Base-by-base conservation (phyloP, 2,797 vertebrate species). In the Danio aesculapii region DNA sequence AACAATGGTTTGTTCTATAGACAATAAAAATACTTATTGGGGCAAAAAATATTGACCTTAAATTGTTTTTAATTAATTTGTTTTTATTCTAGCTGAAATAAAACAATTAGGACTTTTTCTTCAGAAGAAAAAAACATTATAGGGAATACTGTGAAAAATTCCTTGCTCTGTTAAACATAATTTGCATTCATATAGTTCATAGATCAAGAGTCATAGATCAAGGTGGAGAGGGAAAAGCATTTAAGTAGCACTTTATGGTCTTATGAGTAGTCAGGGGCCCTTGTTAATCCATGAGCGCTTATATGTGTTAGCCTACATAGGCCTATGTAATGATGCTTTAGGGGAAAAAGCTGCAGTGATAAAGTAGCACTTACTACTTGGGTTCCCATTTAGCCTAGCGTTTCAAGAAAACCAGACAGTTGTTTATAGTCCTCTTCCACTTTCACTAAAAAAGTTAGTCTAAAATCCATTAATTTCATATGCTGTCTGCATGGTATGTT, bases 221-320 rank as follows among this genome's bases (percentile, higher is more conserved):
- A 68, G 43, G 41, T 67, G 52, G 14, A 58, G 2, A 30, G 19
- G 13, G 41, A 30, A 46, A 8, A 67, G 16, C 19, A 41, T 68
- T 77, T 68, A 59, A 58, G 55, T 16, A 41, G 55, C 21, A 17
- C 55, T 46, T 59, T 61, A 21, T 0, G 0, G 44, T 78, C 66
- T 78, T 41, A 69, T n/a, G 8, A 78, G 76, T 61, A 55, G 11
- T 78, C 64, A 61, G 66, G 53, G 66, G 11, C 43, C 47, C 64
- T 69, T 58, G 44, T 78, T 78, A 69, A 78, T 78, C 44, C 66
- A 43, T 0, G 0, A 50, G 8, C 16, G 1, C 59, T 68, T 58
- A 21, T 68, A 68, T 55, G 30, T 30, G 30, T 30, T 30, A 55
- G 7, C 11, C 46, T 49, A 68, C 19, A n/a, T 55, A 44, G 30